phyloP scores from a whole-genome alignment of 1,140 invertebrate species.

The Lepidurus apus region DNA sequence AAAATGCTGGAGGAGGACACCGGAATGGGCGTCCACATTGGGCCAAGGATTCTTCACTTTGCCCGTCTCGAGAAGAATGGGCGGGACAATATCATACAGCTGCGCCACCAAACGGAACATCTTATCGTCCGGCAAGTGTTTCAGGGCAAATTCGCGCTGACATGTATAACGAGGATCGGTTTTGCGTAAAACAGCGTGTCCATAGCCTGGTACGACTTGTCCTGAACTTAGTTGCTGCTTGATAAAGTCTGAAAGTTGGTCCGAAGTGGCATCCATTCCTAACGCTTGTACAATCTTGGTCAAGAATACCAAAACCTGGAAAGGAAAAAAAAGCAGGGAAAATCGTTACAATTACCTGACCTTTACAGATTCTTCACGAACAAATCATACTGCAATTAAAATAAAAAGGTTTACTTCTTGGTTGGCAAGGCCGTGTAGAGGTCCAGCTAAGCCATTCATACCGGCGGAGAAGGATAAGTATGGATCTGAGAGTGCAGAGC shows the following conservation, averaged over 20 bases:
- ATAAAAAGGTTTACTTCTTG: constrained; percentile 61
- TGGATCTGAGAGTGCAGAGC: constrained; percentile 89
- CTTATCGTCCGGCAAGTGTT: constrained; percentile 87
- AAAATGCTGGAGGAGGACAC: constrained; percentile 88
- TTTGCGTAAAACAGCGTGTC: constrained; percentile 92
- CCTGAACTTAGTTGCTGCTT: constrained; percentile 92
- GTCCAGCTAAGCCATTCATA: constrained; percentile 75
- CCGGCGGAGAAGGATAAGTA: constrained; percentile 91
- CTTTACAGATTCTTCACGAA: background rate
- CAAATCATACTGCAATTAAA: background rate
- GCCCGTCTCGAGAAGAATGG: constrained; percentile 84
- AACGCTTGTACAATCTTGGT: constrained; percentile 73
- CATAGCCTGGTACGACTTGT: constrained; percentile 93
- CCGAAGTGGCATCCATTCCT: constrained; percentile 73
- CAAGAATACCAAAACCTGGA: constrained; percentile 71
- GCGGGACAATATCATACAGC: constrained; percentile 91
- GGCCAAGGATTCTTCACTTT: constrained; percentile 99
- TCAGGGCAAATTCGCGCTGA: constrained; percentile 90
- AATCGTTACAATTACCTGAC: too few relatives aligned
- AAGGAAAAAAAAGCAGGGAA: too few relatives aligned
- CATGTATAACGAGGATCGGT: constrained; percentile 93
- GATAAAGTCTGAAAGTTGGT: constrained; percentile 86
- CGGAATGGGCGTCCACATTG: constrained; percentile 96
- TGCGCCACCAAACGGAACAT: constrained; percentile 86
- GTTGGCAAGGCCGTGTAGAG: constrained; percentile 92